Conservation (phyloP, 2,888 invertebrate species). For the Nasonia oneida region DNA sequence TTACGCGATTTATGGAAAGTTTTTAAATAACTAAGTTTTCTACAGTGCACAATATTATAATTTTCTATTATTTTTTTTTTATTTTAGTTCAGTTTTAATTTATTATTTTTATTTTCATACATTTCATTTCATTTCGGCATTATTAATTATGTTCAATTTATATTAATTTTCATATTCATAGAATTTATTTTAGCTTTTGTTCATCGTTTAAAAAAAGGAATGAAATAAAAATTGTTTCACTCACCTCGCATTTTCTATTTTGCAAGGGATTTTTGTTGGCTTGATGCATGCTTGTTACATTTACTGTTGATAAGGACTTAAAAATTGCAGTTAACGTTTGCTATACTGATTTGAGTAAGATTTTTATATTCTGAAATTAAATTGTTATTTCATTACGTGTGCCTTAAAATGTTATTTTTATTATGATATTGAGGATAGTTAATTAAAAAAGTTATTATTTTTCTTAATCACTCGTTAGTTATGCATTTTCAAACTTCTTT, state of each 20-base stretch:
- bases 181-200: not conserved
- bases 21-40: conserved; percentile 32
- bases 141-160: conserved; percentile 20
- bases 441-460: conserved; percentile 12
- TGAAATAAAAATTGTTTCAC: conserved; percentile 43
- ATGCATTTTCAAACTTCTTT: conserved; percentile 24
- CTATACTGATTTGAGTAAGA: not conserved
- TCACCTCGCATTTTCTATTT: conserved; percentile 24
- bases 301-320: not conserved
- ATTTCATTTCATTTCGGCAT: not conserved
- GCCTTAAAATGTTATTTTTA: conserved; percentile 33
- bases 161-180: not conserved
- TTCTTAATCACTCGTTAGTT: conserved; percentile 32
- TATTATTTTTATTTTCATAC: conserved; percentile 8
- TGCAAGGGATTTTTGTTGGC: conserved; percentile 18
- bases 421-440: not conserved
- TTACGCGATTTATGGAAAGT: conserved; percentile 51
- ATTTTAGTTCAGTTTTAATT: conserved; percentile 11
- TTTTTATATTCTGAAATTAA: not conserved
- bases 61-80: conserved; percentile 1
- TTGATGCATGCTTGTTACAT: conserved; percentile 21
- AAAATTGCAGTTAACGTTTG: not conserved
- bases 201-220: not conserved
- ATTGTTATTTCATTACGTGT: conserved; percentile 22
- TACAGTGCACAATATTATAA: conserved; percentile 10